Conservation (phyloP, 2,888 invertebrate species). For the Agapostemon virescens region DNA sequence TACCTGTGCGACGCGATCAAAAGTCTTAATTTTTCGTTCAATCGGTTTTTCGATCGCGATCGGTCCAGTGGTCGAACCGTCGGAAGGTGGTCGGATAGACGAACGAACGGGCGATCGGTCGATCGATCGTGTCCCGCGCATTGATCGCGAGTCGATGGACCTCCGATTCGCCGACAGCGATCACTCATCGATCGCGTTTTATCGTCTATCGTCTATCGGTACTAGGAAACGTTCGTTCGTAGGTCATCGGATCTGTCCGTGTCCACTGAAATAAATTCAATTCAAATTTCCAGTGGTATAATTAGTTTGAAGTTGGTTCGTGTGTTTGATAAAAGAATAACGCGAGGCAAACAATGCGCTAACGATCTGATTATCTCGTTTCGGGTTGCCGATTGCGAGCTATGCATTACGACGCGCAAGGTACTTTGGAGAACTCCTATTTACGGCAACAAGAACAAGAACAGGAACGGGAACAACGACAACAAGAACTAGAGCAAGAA, state of each 20-base stretch:
- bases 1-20: neutral
- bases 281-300: constrained; percentile 4
- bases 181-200: constrained; percentile 5
- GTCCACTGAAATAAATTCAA: neutral
- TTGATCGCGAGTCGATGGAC: constrained; percentile 41
- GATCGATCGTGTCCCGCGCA: constrained; percentile 35
- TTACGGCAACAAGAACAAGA: constrained; percentile 62
- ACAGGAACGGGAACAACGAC: constrained; percentile 45
- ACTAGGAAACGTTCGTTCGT: constrained; percentile 4
- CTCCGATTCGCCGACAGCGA: constrained; percentile 21
- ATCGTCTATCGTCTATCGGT: neutral
- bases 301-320: neutral
- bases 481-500: neutral
- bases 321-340: neutral
- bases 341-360: neutral
- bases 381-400: constrained; percentile 58
- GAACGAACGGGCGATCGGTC: constrained; percentile 30
- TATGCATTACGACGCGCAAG: constrained; percentile 76
- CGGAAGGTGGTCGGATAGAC: neutral
- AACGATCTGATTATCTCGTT: constrained; percentile 50
- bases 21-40: neutral
- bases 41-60: neutral
- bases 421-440: constrained; percentile 69
- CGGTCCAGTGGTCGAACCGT: neutral
- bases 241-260: neutral